phyloP scores from a whole-genome alignment of 1,140 invertebrate species.

The Heliothis subflexa region DNA sequence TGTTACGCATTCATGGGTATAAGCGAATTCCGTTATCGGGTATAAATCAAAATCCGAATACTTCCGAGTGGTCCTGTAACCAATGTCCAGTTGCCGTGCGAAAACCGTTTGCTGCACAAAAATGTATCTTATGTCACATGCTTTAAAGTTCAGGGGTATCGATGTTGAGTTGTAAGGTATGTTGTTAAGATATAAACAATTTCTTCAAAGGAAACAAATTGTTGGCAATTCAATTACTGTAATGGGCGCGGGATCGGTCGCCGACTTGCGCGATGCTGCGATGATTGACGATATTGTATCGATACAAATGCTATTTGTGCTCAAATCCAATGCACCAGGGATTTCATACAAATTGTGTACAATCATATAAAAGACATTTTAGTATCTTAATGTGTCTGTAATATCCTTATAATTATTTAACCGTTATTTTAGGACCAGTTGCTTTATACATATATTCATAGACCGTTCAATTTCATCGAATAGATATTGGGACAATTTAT shows the following conservation, averaged over 20 bases:
- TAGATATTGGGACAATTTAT: too few relatives aligned
- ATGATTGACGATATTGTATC: constrained; percentile 33
- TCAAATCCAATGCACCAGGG: constrained; percentile 3
- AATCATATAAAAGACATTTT: too few relatives aligned
- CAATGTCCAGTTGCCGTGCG: background rate
- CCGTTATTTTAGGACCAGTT: too few relatives aligned
- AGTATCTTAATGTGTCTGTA: too few relatives aligned
- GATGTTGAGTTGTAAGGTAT: constrained; percentile 33
- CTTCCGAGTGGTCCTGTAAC: constrained; percentile 24
- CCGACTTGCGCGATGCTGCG: constrained; percentile 18
- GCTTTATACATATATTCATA: too few relatives aligned
- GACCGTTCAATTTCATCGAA: too few relatives aligned
- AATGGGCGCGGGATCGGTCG: constrained; percentile 51
- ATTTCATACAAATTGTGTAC: constrained; percentile 2
- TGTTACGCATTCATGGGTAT: constrained; percentile 39
- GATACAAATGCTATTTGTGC: constrained; percentile 12
- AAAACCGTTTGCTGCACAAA: constrained; percentile 15
- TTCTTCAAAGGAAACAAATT: constrained; percentile 63
- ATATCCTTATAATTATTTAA: too few relatives aligned
- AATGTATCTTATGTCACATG: constrained; percentile 16
- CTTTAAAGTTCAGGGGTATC: background rate
- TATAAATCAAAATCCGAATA: constrained; percentile 65
- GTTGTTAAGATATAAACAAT: constrained; percentile 54
- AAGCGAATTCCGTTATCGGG: constrained; percentile 53
- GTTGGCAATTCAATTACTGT: constrained; percentile 63